Percentiles rank a stretch among this genome's conserved stretches.
Conservation (phyloP, 1,140 invertebrate genomes). For the Schmidtea mediterranea region DNA sequence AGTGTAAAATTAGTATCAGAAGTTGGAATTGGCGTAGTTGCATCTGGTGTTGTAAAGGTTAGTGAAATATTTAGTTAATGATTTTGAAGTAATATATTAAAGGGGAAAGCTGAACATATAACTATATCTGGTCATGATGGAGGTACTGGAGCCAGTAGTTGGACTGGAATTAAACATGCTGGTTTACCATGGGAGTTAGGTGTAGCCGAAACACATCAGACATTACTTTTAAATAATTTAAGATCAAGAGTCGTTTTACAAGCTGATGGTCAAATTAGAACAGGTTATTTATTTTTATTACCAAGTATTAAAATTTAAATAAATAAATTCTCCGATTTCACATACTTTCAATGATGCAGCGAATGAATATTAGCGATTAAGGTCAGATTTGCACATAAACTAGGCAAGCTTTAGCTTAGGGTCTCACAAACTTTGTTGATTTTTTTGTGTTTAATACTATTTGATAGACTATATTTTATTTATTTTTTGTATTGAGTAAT, state of each 20-base stretch:
- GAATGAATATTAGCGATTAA: too few relatives aligned
- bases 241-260: constrained; percentile 73
- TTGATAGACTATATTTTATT: too few relatives aligned
- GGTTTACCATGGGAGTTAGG: constrained; percentile 91
- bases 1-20: constrained; percentile 93
- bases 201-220: constrained; percentile 81
- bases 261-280: constrained; percentile 30
- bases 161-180: constrained; percentile 72
- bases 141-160: constrained; percentile 81
- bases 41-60: constrained; percentile 81
- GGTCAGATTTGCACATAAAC: too few relatives aligned
- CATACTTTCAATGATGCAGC: too few relatives aligned
- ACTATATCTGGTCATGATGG: constrained; percentile 94
- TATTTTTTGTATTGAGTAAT: too few relatives aligned
- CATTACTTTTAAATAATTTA: constrained; percentile 69
- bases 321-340: too few relatives aligned
- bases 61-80: constrained; percentile 5
- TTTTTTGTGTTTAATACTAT: too few relatives aligned
- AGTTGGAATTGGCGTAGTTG: constrained; percentile 87
- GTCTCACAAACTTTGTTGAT: too few relatives aligned
- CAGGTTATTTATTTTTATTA: constrained; percentile 11
- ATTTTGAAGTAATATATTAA: constrained; percentile 4
- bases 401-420: too few relatives aligned
- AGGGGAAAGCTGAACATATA: constrained; percentile 91
- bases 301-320: neutral